Base-by-base conservation (phyloP, 2,888 invertebrate species). In the Diachrysia chrysitis region DNA sequence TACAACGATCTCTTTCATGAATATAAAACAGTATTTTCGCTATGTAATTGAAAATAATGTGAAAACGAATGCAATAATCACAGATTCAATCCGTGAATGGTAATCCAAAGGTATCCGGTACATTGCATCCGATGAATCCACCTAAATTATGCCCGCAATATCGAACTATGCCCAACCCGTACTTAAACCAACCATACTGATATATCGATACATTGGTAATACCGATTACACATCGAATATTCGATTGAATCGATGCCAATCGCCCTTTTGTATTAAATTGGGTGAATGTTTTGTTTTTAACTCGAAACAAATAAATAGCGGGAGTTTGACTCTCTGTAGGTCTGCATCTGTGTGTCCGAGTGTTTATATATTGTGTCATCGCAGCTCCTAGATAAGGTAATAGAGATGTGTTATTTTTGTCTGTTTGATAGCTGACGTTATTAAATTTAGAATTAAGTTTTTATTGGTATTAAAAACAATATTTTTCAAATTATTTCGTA, bases 131-230 rank as follows among this genome's bases (percentile, higher is more conserved):
- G 42, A 6, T 42, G 42, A 42, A 42, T 42, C 42, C 42, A 14
- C 42, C 42, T 42, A 42, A 42, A 42, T 42, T 42, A 42, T n/a
- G 42, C 42, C n/a, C n/a, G 42, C 42, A 42, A 42, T 42, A 42
- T 42, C 42, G 42, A 42, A 42, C 42, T 42, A 42, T 42, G 42
- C 42, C 42, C 42, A 5, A 6, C 42, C 12, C 16, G 42, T n/a
- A 42, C 42, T 42, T 42, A 42, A 42, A 37, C 16, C 37, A 16
- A 4, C 42, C 42, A 6, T 42, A n/a, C 42, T 42, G 42, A 42
- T 42, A 42, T 42, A 42, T 42, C 42, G 42, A 42, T 42, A 42
- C 42, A 37, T 42, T 0, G 42, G 42, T 42, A 42, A 42, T 42
- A 6, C 42, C 42, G 42, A 42, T 42, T 42, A 42, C 42, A 42